A percentile compares a stretch with the other conserved stretches of the same genome.
Conservation (phyloP, 2,888 invertebrate genomes). For the Papilio gigon region DNA sequence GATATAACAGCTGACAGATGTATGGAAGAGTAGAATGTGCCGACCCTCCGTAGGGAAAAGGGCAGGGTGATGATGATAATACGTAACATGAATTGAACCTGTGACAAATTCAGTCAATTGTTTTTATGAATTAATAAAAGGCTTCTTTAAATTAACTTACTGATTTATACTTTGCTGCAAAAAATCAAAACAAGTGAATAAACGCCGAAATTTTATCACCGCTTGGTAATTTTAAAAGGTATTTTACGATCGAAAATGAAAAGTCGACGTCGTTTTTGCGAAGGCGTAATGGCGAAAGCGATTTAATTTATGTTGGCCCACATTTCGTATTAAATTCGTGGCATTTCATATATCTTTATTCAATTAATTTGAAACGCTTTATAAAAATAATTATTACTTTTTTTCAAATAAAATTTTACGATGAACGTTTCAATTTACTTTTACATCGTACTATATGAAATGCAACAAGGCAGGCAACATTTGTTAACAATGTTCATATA, state of each 20-base stretch:
- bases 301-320: constrained; percentile 34
- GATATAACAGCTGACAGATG: no score
- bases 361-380: not conserved
- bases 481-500: no score
- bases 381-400: not conserved
- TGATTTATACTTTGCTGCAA: not conserved
- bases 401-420: not conserved
- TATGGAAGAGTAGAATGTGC: no score
- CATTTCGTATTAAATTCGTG: constrained; percentile 28
- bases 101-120: not conserved
- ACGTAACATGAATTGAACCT: no score
- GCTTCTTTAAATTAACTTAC: not conserved
- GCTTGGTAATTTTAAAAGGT: constrained; percentile 13
- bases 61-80: no score
- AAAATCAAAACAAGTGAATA: not conserved
- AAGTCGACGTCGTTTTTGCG: constrained; percentile 27
- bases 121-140: not conserved
- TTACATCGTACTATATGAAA: not conserved
- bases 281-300: constrained; percentile 37
- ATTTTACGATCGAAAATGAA: constrained; percentile 39
- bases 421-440: not conserved
- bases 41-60: no score
- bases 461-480: not conserved
- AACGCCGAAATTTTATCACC: not conserved
- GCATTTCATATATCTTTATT: constrained; percentile 29